Base-by-base conservation (phyloP, 92 coral and sea anemone genomes). In the Epizoanthus illoricatus region DNA sequence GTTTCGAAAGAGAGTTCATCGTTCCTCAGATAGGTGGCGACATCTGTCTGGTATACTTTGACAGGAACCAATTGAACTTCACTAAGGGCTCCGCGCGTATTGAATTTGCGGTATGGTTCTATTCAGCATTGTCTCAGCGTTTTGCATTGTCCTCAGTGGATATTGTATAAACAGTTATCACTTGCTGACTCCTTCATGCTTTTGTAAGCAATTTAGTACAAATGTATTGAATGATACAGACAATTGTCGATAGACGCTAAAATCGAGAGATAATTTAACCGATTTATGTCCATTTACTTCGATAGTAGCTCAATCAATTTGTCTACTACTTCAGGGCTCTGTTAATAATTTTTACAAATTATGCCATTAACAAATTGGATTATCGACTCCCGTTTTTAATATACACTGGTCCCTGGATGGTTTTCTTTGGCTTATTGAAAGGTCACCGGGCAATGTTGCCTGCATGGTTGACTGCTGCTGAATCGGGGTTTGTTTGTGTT, bases 11-110 rank as follows among this genome's bases (percentile, higher is more conserved):
- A 52, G 15, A 9, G 16, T 11, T 52, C 15, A 10, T 52, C 15
- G 56, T 3, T 10, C 56, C 56, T 10, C 56, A 52, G 56, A 52
- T 78, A 57, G 39, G 81, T 76, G 81, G 81, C 81, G 81, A 76
- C 81, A 60, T 5, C 3, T 62, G 82, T 63, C 82, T 63, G 82
- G 71, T 78, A 8, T 52, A 78, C 49, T 70, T 63, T 16, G 54
- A 40, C n/a, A 70, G 10, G 60, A 63, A 21, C 36, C 82, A 78
- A 78, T 78, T 63, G 23, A 63, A 6, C 3, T 43, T 63, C 41
- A 20, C 71, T 41, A 15, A 20, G 7, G 45, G 40, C 4, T 75
- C 36, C 0, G 15, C 13, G 56, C 54, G 49, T 58, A 7, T 45
- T 42, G 47, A 74, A 20, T 57, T 36, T 17, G 41, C 23, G n/a